phyloP scores from a whole-genome alignment of 2,113 vertebrate genomes.

The Tachuris rubrigastra region DNA sequence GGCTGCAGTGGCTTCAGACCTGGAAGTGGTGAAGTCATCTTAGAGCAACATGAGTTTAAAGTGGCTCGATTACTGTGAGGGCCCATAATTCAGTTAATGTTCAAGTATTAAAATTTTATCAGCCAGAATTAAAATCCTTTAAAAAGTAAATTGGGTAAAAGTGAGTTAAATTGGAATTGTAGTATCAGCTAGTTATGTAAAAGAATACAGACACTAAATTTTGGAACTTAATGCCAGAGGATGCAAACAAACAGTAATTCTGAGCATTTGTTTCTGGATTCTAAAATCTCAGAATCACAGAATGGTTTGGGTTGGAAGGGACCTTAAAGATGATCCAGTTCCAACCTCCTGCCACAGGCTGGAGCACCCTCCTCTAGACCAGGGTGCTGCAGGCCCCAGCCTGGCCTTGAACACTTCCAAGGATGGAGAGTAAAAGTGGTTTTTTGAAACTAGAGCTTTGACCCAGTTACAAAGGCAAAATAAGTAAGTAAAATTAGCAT shows the following conservation, averaged over 20 bases:
- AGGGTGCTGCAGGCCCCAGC: neutral
- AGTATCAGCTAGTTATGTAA: neutral
- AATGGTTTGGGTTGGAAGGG: neutral
- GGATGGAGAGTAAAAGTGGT: neutral
- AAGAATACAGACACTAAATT: neutral
- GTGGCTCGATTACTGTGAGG: fast-evolving
- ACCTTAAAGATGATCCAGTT: neutral
- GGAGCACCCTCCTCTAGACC: neutral
- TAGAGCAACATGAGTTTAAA: neutral
- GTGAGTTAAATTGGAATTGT: neutral
- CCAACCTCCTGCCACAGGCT: fast-evolving
- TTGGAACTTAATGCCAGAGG: neutral
- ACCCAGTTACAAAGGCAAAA: neutral
- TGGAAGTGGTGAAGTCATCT: neutral
- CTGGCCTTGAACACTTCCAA: neutral
- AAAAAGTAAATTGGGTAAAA: neutral
- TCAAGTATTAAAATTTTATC: neutral
- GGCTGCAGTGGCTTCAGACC: neutral
- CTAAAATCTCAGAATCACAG: neutral
- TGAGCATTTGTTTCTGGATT: neutral
- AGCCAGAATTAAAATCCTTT: neutral
- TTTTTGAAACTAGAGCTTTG: neutral
- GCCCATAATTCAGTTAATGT: neutral
- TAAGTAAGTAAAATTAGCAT: neutral
- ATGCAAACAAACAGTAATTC: neutral